These are phyloP conservation scores for Bradypodion ventrale DNA, from an alignment of 2,797 vertebrate species.

Conservation along the genomic window DNA sequence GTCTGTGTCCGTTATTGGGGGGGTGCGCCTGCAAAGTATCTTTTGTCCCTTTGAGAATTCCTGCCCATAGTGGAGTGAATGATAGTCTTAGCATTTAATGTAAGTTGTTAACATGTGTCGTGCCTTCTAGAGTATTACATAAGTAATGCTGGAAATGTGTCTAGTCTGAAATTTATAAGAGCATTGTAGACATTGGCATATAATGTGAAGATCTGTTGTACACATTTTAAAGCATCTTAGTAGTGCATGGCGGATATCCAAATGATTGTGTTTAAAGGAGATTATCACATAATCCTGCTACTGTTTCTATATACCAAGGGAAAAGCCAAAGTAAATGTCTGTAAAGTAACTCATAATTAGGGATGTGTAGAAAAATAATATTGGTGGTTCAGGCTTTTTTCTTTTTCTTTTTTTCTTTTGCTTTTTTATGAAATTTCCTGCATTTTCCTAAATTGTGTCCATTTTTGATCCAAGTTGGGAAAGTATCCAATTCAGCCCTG, in stretches of 20 bases:
- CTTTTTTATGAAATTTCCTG: too few species aligned
- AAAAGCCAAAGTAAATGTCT: conserved; percentile 42
- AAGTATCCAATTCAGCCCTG: not conserved
- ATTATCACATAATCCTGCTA: conserved; percentile 25
- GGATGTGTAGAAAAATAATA: conserved; percentile 8
- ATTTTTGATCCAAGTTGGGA: not conserved
- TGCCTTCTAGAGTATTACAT: not conserved
- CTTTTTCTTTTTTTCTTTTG: too few species aligned
- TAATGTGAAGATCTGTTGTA: not conserved
- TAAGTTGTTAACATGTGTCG: not conserved
- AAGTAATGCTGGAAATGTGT: not conserved
- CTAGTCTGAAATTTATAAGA: not conserved
- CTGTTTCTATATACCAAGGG: conserved; percentile 21
- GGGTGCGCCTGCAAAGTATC: too few species aligned
- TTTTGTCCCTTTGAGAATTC: not conserved
- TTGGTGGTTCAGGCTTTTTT: conserved; percentile 8
- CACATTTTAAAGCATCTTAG: conserved; percentile 3
- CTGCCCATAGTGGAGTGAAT: not conserved
- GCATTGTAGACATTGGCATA: not conserved
- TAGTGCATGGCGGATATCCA: not conserved
- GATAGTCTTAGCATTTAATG: not conserved
- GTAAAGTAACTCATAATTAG: conserved; percentile 29
- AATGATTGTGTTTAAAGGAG: conserved; percentile 35
- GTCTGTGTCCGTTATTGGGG: too few species aligned
- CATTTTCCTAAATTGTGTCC: not conserved